Evolutionary conservation across 2,113 vertebrate genomes (phyloP).

Genomic region (Corythoichthys intestinalis): DNA sequence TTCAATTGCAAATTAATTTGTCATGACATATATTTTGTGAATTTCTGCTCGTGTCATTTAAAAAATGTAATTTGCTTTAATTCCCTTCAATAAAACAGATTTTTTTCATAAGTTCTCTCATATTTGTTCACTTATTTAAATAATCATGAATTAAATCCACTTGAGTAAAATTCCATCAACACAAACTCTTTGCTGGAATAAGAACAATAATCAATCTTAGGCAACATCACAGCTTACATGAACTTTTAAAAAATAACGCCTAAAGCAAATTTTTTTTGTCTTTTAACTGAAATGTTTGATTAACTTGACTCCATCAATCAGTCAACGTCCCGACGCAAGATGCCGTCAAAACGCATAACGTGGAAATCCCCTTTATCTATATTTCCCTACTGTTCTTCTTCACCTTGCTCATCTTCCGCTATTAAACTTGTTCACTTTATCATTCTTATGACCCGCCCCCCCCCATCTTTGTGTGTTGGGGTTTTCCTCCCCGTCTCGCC

Average conservation of each 20-base stretch:
- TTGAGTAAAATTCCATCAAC: not conserved
- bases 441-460: slow-evolving; percentile 74
- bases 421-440: slow-evolving; percentile 73
- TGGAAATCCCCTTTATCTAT: slow-evolving; percentile 54
- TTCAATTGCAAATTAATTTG: no score
- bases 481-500: slow-evolving; percentile 63
- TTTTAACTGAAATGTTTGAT: not conserved
- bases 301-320: not conserved
- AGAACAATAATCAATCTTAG: not conserved
- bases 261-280: not conserved
- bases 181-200: not conserved
- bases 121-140: no score
- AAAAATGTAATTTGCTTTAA: no score
- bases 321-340: not conserved
- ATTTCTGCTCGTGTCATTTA: no score
- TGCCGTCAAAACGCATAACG: slow-evolving; percentile 11
- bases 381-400: slow-evolving; percentile 44
- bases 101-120: no score
- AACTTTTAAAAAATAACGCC: not conserved
- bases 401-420: slow-evolving; percentile 45
- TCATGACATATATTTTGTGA: no score
- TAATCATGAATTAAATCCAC: no score
- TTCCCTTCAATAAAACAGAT: no score
- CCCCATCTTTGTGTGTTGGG: slow-evolving; percentile 48
- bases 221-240: not conserved